Conservation (phyloP, 2,797 vertebrate species). For the Poecilia velifera region DNA sequence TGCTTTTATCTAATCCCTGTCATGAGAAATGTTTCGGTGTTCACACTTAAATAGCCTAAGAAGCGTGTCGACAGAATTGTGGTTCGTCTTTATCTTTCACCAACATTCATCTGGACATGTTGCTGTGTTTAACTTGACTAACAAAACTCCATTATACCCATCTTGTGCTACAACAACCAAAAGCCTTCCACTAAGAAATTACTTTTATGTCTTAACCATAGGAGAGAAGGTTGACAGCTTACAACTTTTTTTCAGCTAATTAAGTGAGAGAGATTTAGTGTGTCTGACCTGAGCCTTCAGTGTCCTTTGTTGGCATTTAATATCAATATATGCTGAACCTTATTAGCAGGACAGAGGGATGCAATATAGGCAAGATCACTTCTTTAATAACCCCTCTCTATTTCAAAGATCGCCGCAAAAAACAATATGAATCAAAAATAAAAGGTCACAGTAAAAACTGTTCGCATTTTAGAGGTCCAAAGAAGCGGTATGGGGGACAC, state of each 20-base stretch:
- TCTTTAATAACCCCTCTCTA: slow-evolving; percentile 28
- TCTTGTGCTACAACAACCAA: slow-evolving; percentile 37
- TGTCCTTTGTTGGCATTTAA: slow-evolving; percentile 57
- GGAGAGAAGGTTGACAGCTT: slow-evolving; percentile 27
- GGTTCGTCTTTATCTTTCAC: slow-evolving; percentile 58
- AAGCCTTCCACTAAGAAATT: slow-evolving; percentile 23
- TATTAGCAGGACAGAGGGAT: slow-evolving; percentile 41
- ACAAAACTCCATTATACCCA: slow-evolving; percentile 41
- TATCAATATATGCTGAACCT: slow-evolving; percentile 35
- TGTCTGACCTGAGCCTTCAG: slow-evolving; percentile 6
- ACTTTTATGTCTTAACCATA: slow-evolving; percentile 18
- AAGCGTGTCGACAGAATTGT: slow-evolving; percentile 39
- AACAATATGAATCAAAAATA: slow-evolving; percentile 10
- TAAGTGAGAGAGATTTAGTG: slow-evolving; percentile 18
- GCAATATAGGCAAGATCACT: slow-evolving; percentile 28
- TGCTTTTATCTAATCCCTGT: slow-evolving; percentile 50
- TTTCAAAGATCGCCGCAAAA: slow-evolving; percentile 19
- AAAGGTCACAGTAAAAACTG: slow-evolving; percentile 52
- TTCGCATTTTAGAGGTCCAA: slow-evolving; percentile 20
- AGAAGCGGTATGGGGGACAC: slow-evolving; percentile 6
- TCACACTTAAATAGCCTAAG: slow-evolving; percentile 58
- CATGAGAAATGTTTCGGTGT: slow-evolving; percentile 52
- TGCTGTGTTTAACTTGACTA: slow-evolving; percentile 48
- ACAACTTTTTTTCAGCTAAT: slow-evolving; percentile 19
- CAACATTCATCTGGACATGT: slow-evolving; percentile 49